Evolutionary conservation across 1,140 invertebrate species (phyloP).

Genomic region (Maconellicoccus hirsutus): DNA sequence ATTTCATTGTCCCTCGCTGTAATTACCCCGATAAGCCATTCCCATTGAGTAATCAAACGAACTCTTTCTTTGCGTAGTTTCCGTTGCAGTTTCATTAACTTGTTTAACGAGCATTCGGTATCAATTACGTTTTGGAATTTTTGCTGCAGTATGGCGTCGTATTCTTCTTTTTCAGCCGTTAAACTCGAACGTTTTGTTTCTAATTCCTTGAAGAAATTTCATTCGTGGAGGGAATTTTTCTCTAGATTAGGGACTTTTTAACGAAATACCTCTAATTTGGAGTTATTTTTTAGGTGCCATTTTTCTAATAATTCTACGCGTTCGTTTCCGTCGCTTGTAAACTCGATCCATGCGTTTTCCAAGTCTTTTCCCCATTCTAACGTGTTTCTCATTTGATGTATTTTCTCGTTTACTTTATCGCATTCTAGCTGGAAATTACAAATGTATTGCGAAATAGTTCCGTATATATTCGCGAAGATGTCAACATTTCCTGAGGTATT

Average conservation of each 20-base stretch:
- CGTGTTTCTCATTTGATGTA: slow-evolving; percentile 43
- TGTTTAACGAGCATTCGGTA: background rate
- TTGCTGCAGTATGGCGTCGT: background rate
- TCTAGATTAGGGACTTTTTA: too few species aligned
- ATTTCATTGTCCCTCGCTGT: slow-evolving; percentile 35
- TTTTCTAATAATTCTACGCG: slow-evolving; percentile 32
- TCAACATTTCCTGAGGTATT: too few species aligned
- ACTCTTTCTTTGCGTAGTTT: slow-evolving; percentile 35
- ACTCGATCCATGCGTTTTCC: slow-evolving; percentile 45
- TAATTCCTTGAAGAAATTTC: too few species aligned
- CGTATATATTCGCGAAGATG: too few species aligned
- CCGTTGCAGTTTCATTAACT: background rate
- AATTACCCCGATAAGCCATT: slow-evolving; percentile 21
- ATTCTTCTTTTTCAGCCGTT: background rate
- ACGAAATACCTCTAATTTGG: too few species aligned
- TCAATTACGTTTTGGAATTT: background rate
- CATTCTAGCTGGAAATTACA: slow-evolving; percentile 33
- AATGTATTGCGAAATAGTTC: too few species aligned
- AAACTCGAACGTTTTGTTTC: background rate
- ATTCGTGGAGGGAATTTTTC: too few species aligned
- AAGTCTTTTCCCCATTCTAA: slow-evolving; percentile 48
- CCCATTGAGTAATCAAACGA: slow-evolving; percentile 38
- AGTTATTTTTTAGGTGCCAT: too few species aligned
- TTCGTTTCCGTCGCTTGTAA: slow-evolving; percentile 36
- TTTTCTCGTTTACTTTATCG: slow-evolving; percentile 39